Evolutionary conservation across 2,888 invertebrate species (phyloP).

Genomic region (Polietes domitor): DNA sequence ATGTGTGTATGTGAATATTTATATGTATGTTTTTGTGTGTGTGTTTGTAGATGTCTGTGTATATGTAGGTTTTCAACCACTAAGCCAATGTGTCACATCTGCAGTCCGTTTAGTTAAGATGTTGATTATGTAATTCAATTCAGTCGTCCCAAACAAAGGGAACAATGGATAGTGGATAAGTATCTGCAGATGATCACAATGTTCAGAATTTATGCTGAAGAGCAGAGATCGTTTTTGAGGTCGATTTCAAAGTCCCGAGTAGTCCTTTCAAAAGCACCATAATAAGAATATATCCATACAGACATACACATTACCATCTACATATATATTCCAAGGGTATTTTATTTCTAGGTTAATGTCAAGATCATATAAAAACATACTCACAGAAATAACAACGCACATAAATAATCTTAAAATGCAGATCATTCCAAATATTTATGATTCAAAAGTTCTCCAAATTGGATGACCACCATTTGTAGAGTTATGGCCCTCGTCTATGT

Average conservation of each 20-base stretch:
- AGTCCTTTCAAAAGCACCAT: neutral
- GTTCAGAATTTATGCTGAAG: no score
- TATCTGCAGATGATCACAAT: neutral
- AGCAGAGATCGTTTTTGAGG: neutral
- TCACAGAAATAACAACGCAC: no score
- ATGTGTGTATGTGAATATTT: neutral
- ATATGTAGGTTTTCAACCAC: slow-evolving; percentile 6
- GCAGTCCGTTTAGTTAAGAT: neutral
- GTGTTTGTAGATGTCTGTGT: neutral
- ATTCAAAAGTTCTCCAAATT: no score
- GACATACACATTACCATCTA: no score
- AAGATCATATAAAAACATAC: neutral
- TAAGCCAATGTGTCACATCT: slow-evolving; percentile 12
- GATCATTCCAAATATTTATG: no score
- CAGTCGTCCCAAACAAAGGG: neutral
- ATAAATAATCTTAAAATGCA: no score
- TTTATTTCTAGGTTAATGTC: neutral
- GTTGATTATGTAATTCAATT: slow-evolving; percentile 51
- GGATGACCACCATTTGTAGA: no score
- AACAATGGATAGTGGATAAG: neutral
- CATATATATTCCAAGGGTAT: no score
- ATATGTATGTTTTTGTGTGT: neutral
- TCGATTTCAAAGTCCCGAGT: neutral
- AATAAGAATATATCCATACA: no score
- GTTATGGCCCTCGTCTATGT: no score